Evolutionary conservation across 2,797 vertebrate species (phyloP), one percentile per base, ranked within the genome.

Genomic region (Macropus fuliginosus): DNA sequence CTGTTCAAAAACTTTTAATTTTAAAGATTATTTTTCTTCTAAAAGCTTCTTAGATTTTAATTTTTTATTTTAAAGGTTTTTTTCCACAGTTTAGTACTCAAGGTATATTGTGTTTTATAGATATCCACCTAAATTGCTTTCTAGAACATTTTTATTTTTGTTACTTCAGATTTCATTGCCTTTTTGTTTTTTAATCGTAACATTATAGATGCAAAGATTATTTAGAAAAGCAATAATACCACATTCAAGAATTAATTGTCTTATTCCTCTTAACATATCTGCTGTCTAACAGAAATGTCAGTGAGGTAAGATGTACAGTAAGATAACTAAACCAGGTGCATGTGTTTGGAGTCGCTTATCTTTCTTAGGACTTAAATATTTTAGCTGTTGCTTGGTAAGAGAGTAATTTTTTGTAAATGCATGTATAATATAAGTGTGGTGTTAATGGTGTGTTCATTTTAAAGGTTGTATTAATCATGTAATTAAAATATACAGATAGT

Each of bases 231-330:
- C 56, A 98, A 95, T 97, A 94, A 95, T 98, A 94, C 97, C 97
- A 98, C 97, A 98, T 96, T 96, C 98, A 98, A 98, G 98, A 98
- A 98, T 98, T 99, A 98, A 98, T 98, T 98, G 96, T 98, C 98
- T 96, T 98, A 96, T 98, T 98, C 97, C 98, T 98, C 98, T 98
- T 98, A 98, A 99, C 98, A 98, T 98, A 98, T 98, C 98, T 98
- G 98, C 98, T 99, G 99, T 99, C 99, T 98, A 98, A 99, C 98
- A 99, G 99, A 98, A 98, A 98, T 98, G 98, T 98, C 98, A 98
- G 98, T 98, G 99, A 99, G 99, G 99, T 99, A 99, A 99, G 99
- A 98, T 98, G 98, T 96, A 81, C 94, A 92, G n/a, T 98, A 98
- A 98, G 97, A 98, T 98, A 98, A 97, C 95, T 93, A 81, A 97